Evolutionary conservation across 2,113 vertebrate species (phyloP).

Genomic region (Sapayoa aenigma): DNA sequence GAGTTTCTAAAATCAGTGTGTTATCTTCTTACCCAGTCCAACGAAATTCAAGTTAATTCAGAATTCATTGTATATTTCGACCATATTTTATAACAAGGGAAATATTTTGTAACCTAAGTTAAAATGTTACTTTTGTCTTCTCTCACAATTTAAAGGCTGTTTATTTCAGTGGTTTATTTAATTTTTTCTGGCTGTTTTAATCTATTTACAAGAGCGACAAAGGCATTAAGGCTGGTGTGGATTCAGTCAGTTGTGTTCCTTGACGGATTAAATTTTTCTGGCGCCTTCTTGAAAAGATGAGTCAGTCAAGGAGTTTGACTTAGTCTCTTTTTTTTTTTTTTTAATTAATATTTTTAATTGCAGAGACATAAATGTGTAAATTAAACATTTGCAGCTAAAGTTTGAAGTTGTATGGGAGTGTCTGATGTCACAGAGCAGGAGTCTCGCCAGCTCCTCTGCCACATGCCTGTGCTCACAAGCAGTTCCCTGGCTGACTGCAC

Average conservation of each 20-base stretch:
- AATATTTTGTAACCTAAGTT: not conserved
- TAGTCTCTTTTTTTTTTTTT: too few species aligned
- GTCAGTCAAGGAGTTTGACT: not conserved
- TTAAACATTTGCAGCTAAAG: not conserved
- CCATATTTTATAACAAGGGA: not conserved
- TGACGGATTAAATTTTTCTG: not conserved
- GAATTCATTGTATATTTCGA: not conserved
- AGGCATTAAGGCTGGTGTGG: not conserved
- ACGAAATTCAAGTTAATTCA: not conserved
- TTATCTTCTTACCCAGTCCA: not conserved
- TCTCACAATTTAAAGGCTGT: not conserved
- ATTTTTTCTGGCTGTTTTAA: not conserved
- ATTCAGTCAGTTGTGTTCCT: not conserved
- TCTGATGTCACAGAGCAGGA: not conserved
- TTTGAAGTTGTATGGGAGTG: not conserved
- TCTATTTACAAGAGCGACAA: not conserved
- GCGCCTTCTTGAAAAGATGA: not conserved
- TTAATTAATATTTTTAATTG: not conserved
- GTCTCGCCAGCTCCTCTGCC: not conserved
- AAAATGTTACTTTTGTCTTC: not conserved
- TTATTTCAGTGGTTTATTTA: not conserved
- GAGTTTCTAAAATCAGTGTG: not conserved
- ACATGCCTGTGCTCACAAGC: not conserved
- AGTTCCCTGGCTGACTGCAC: not conserved
- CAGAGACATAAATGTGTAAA: not conserved